Conservation (phyloP, 2,888 invertebrate genomes). For the Phlogophora meticulosa region DNA sequence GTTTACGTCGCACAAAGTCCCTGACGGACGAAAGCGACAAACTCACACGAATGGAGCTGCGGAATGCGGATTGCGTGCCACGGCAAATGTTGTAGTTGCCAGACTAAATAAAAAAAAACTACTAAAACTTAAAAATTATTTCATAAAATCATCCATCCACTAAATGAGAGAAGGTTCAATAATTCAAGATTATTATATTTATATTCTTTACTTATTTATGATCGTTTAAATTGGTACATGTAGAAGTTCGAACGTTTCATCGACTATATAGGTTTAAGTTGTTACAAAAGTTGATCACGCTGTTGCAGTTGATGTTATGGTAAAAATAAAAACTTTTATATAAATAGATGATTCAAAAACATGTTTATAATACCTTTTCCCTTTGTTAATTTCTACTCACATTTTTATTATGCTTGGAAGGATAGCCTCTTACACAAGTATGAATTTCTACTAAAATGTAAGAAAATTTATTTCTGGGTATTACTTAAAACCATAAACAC, state of each 20-base stretch:
- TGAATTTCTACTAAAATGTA: slow-evolving; percentile 20
- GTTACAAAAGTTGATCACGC: too few species aligned
- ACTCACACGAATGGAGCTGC: slow-evolving; percentile 84
- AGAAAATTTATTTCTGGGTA: slow-evolving; percentile 22
- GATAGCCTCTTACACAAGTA: not conserved
- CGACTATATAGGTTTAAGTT: too few species aligned
- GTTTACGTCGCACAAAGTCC: slow-evolving; percentile 87
- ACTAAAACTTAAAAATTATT: slow-evolving; percentile 11
- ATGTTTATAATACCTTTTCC: too few species aligned
- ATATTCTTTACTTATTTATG: too few species aligned
- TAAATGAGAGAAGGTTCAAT: not conserved
- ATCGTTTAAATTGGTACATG: too few species aligned
- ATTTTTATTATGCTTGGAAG: slow-evolving; percentile 1
- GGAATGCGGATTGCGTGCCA: slow-evolving; percentile 68
- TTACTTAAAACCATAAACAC: slow-evolving; percentile 47
- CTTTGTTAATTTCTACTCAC: too few species aligned
- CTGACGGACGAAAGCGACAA: slow-evolving; percentile 79
- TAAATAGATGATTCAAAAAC: too few species aligned
- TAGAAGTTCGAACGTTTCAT: too few species aligned
- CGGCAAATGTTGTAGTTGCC: slow-evolving; percentile 71
- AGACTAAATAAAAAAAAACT: slow-evolving; percentile 54
- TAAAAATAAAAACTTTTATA: too few species aligned
- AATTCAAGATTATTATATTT: too few species aligned
- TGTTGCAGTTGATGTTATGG: too few species aligned
- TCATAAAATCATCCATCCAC: not conserved